Evolutionary conservation across 1,140 invertebrate genomes (phyloP), one percentile per base, ranked within the genome.

Genomic region (Drosophila ohnishii): DNA sequence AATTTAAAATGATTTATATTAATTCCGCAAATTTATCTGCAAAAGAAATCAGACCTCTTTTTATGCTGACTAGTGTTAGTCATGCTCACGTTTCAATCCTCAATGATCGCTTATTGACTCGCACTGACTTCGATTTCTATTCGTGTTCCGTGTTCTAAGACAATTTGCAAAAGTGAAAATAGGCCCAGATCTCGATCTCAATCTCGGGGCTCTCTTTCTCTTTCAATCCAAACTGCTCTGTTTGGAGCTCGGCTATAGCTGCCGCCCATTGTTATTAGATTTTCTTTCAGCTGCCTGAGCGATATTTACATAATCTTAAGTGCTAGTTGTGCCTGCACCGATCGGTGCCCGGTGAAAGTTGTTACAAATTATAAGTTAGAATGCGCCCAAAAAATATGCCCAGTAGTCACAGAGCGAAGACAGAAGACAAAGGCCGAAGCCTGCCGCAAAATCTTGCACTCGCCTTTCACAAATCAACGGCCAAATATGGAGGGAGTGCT

Each of bases 101-200:
- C 60, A 75, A 57, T 58, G 51, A 75, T 75, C 72, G 71, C 53
- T 40, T 57, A 64, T 64, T 75, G 60, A 66, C 61, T 75, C 34
- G 53, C 30, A 59, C 66, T 62, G 67, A 80, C 83, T 85, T 85
- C 75, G 82, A 81, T 85, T 86, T 85, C 74, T 60, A 76, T 82
- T 82, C 42, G 40, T 53, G 57, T 86, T 81, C 78, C 42, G 59
- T 58, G 57, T 86, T 81, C 78, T 83, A 40, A 63, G 19, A 74
- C 62, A 45, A 80, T 84, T 86, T 82, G 83, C 78, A 87, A 87
- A 85, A 85, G 82, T 85, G 81, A 85, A 85, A 85, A 82, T 70
- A 63, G 55, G 55, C 62, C 72, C 73, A 75, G 61, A 75, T 75
- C 51, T 74, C 55, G 25, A 71, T 65, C 62, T 45, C 55, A 19